phyloP scores from a whole-genome alignment of 92 coral and sea anemone genomes.

The Parazoanthus atlanticus region DNA sequence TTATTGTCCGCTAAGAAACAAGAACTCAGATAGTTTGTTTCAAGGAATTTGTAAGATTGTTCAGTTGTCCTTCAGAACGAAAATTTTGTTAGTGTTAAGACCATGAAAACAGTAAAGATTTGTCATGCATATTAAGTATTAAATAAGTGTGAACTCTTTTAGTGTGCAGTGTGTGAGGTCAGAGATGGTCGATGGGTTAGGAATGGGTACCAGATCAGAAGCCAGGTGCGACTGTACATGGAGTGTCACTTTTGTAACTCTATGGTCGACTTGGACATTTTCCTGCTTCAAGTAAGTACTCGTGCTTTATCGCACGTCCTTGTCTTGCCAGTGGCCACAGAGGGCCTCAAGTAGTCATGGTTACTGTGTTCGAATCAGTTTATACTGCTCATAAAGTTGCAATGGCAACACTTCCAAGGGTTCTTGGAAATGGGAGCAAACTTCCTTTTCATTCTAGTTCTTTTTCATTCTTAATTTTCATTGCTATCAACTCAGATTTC shows the following conservation, averaged over 20 bases:
- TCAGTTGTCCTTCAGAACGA: too few species aligned
- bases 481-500: too few species aligned
- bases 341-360: too few species aligned
- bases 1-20: too few species aligned
- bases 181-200: conserved; percentile 93
- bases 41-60: neutral
- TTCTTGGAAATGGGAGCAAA: neutral
- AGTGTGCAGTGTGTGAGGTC: conserved; percentile 96
- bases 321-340: too few species aligned
- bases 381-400: too few species aligned
- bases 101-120: too few species aligned
- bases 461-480: too few species aligned
- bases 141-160: neutral
- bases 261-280: conserved; percentile 93
- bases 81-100: too few species aligned
- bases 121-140: neutral
- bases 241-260: conserved; percentile 98
- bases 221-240: conserved; percentile 84
- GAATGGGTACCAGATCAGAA: conserved; percentile 91
- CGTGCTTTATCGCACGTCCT: neutral
- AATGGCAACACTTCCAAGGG: too few species aligned
- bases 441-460: neutral
- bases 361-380: too few species aligned
- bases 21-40: neutral
- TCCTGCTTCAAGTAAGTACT: conserved; percentile 82